Conservation (phyloP, 2,797 vertebrate species). For the Phoxinus dragarum region DNA sequence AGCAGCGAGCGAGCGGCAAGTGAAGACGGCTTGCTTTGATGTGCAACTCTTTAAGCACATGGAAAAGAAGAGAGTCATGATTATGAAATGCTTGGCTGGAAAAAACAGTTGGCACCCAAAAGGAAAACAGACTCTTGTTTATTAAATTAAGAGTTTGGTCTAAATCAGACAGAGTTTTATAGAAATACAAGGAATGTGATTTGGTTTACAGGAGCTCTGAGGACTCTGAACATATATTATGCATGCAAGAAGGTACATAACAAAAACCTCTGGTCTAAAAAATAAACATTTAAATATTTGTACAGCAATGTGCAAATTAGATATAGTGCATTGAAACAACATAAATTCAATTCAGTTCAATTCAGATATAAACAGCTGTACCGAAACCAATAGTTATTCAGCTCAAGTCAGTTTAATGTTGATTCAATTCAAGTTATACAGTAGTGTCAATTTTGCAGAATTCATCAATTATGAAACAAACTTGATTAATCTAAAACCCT, state of each 20-base stretch:
- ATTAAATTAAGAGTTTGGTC: conserved; percentile 8
- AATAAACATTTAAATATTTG: neutral
- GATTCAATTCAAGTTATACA: neutral
- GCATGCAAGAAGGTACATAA: neutral
- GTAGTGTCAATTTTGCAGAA: no score
- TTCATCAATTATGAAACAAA: neutral
- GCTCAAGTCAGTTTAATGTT: neutral
- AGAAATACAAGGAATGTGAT: neutral
- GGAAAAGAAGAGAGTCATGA: neutral
- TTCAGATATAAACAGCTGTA: no score
- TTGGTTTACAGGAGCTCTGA: neutral
- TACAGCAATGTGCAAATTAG: neutral
- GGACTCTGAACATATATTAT: neutral
- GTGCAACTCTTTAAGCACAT: conserved; percentile 37
- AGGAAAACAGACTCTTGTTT: conserved; percentile 2
- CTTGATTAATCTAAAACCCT: neutral
- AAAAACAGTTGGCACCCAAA: conserved; percentile 12
- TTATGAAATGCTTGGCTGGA: conserved; percentile 31
- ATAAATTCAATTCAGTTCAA: neutral
- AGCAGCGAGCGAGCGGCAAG: conserved; percentile 3
- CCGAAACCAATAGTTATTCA: neutral
- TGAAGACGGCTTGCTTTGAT: conserved; percentile 42
- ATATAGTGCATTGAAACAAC: neutral
- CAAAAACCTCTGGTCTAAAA: neutral
- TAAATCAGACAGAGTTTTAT: neutral